Evolutionary conservation across 2,113 vertebrate species (phyloP).

Genomic region (Papio anubis): DNA sequence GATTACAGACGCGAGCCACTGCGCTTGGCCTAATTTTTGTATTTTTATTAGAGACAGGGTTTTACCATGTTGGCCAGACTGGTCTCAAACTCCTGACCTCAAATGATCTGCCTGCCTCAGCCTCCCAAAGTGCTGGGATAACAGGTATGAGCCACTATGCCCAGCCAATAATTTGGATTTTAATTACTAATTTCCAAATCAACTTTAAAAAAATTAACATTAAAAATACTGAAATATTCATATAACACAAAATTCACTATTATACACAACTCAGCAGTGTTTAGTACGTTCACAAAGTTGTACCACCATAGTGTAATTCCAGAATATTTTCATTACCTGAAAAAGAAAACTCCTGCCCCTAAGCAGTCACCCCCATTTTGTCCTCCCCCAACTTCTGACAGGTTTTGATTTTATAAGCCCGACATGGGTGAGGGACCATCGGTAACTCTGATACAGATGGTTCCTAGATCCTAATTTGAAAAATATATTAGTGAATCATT

Average conservation of each 20-base stretch:
- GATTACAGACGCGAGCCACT: too few relatives aligned
- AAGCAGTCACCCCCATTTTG: neutral
- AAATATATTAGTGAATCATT: neutral
- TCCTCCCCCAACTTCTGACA: too few relatives aligned
- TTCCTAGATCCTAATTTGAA: neutral
- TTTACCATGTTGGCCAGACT: too few relatives aligned
- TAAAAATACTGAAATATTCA: conserved; percentile 36
- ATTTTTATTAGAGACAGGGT: too few relatives aligned
- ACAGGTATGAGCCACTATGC: too few relatives aligned
- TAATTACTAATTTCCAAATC: conserved; percentile 17
- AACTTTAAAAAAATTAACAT: neutral
- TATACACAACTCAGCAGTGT: neutral
- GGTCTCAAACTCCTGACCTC: too few relatives aligned
- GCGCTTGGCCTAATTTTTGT: too few relatives aligned
- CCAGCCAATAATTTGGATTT: neutral
- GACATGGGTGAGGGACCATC: neutral
- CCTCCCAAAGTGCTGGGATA: too few relatives aligned
- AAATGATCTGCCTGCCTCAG: too few relatives aligned
- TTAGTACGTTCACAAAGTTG: neutral
- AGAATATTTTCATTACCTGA: neutral
- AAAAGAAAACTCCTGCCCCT: neutral
- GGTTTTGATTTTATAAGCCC: conserved; percentile 18
- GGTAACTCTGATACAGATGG: neutral
- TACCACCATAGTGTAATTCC: neutral
- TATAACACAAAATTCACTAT: neutral